Evolutionary conservation across 2,888 invertebrate genomes (phyloP), one percentile per base, ranked within the genome.

Genomic region (Eretmocerus hayati): DNA sequence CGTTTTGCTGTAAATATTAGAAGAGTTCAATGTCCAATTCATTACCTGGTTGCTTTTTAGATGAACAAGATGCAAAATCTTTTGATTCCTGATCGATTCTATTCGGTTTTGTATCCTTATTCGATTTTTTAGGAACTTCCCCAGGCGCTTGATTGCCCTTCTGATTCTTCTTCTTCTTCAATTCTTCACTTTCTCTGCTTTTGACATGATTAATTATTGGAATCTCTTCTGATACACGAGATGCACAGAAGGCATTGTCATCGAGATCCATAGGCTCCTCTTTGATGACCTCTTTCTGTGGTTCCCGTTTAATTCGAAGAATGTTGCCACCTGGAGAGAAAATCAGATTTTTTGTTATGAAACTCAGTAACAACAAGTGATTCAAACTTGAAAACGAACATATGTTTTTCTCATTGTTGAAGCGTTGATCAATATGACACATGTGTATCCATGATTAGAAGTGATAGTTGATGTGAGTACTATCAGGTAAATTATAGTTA

Each of bases 161-260:
- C 9, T 40, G 31, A 26, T 23, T 38, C 38, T 39, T 49, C 30
- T 47, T 41, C 9, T n/a, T 32, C 42, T 22, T 33, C 22, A n/a
- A n/a, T n/a, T n/a, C n/a, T 43, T 48, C 23, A 15, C 23, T 53
- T 48, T 16, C 42, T 50, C 18, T 48, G 48, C n/a, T 9, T 48
- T n/a, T n/a, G n/a, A n/a, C n/a, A n/a, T n/a, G n/a, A n/a, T n/a
- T n/a, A 22, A 31, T 42, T 32, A 48, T 55, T 15, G 35, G 30
- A n/a, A 15, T 35, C 31, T 53, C 48, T 36, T 53, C 45, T 16
- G 32, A 11, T 19, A 41, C n/a, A 46, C 19, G 22, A 4, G 18
- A 15, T 26, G 42, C 35, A 26, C n/a, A 18, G 19, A n/a, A 16
- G 15, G n/a, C n/a, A n/a, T n/a, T n/a, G 30, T 48, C 45, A 13